phyloP scores from a whole-genome alignment of 2,113 vertebrate genomes.

The Diphyllodes magnificus region DNA sequence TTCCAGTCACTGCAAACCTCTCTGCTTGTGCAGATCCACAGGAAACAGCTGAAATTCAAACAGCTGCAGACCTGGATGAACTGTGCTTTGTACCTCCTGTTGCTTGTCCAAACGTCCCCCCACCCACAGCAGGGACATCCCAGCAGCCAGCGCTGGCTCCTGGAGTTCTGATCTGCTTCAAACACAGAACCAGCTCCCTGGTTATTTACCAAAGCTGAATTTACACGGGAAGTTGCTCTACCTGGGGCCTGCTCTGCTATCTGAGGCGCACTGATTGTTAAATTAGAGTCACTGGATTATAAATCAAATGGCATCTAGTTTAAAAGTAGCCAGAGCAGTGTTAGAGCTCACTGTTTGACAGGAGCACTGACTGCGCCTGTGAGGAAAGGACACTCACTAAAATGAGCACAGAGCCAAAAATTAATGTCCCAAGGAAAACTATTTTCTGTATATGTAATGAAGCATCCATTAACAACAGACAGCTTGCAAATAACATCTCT shows the following conservation, averaged over 20 bases:
- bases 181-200: neutral
- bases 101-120: neutral
- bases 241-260: neutral
- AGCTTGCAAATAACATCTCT: neutral
- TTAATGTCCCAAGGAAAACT: neutral
- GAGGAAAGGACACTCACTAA: neutral
- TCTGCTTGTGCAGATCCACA: neutral
- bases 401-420: neutral
- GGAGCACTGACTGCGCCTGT: neutral
- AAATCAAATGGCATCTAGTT: neutral
- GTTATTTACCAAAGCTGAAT: neutral
- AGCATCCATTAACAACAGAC: neutral
- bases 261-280: neutral
- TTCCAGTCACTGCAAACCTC: neutral
- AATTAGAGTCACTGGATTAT: neutral
- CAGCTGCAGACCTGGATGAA: neutral
- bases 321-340: neutral
- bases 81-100: neutral
- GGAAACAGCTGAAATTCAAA: neutral
- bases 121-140: neutral
- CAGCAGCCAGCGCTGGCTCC: neutral
- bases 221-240: neutral
- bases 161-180: neutral
- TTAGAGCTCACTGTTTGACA: neutral
- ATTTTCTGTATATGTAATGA: neutral